Evolutionary conservation across 2,797 vertebrate species (phyloP), one percentile per base, ranked within the genome.

Genomic region (Gallinago stenura): DNA sequence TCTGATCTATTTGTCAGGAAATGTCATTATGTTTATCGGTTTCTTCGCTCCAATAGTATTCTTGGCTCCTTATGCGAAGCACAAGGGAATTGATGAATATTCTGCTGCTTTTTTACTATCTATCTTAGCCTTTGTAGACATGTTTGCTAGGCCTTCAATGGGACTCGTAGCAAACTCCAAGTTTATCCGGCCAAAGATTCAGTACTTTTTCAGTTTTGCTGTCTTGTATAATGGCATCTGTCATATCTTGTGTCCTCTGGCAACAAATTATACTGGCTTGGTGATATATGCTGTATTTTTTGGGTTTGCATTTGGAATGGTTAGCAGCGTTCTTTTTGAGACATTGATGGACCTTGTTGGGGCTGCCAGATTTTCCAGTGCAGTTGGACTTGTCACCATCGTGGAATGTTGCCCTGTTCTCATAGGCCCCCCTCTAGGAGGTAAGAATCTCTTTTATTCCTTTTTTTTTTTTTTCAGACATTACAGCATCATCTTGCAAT

Each of bases 1-100:
- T 98, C 98, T 99, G 66, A 99, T 99, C 93, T 99, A 99, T 96
- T 98, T 99, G 68, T 99, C 99, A 15, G 99, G 99, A 61, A 99
- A 99, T 30, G 98, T 99, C 60, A 99, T 99, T 69, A 99, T 99
- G 99, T 99, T 99, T 92, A 51, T 99, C 6, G 99, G 99, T 7
- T 99, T 99, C 97, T 99, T 99, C 5, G 98, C 99, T 19, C 99
- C 99, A 3, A 98, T 99, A 65, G 99, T 99, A 62, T 99, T 99
- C 96, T 98, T 99, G 53, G 98, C 99, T 14, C 98, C 99, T 7
- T 99, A 99, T 41, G 99, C 99, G 81, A 99, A 99, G 91, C 98
- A 99, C 97, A 99, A 98, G 86, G 99, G 99, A 20, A 98, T 99
- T 50, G 99, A 99, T 79, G 99, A 99, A 93, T 99, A 99, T 97